Evolutionary conservation across 2,888 invertebrate species (phyloP), one percentile per base, ranked within the genome.

Genomic region (Glyphotaelius pellucidus): DNA sequence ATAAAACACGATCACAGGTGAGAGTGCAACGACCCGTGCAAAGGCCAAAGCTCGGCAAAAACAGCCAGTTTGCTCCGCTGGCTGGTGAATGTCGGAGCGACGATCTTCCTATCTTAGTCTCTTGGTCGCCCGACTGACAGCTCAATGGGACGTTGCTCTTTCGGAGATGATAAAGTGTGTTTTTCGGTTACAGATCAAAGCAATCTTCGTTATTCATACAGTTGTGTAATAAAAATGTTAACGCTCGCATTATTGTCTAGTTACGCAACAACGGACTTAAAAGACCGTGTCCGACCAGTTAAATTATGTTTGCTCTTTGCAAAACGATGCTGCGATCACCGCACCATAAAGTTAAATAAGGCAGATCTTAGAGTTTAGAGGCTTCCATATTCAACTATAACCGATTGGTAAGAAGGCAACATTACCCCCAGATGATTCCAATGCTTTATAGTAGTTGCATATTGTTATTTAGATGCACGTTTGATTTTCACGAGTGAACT

Each of bases 141-240:
- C 38, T 89, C 88, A 67, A 89, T 89, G 88, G 79, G 79, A 79
- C 25, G n/a, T n/a, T 31, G 87, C 52, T 87, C 88, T 79, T 79
- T 89, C 31, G 15, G 86, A 87, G 52, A 87, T 87, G 87, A 47
- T 87, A 30, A 30, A 79, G 67, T 31, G 88, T 12, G 32, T 12
- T 89, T 89, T 35, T 89, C 88, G 88, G 47, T 86, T 30, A 32
- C 31, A 88, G 88, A 88, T 88, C 88, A 88, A 47, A 88, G 67
- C 52, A 25, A 32, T 88, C 88, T 85, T 88, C 88, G 88, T 25
- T n/a, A 30, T 67, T 88, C 31, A 32, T 67, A 35, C 67, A 1
- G 88, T 67, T 30, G 52, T 52, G 19, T 88, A 88, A 67, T 67
- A 31, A 25, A 15, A 67, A 38, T 86, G 32, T 88, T 67, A 88